Evolutionary conservation across 2,888 invertebrate genomes (phyloP).

Genomic region (Romanomermis culicivorax): DNA sequence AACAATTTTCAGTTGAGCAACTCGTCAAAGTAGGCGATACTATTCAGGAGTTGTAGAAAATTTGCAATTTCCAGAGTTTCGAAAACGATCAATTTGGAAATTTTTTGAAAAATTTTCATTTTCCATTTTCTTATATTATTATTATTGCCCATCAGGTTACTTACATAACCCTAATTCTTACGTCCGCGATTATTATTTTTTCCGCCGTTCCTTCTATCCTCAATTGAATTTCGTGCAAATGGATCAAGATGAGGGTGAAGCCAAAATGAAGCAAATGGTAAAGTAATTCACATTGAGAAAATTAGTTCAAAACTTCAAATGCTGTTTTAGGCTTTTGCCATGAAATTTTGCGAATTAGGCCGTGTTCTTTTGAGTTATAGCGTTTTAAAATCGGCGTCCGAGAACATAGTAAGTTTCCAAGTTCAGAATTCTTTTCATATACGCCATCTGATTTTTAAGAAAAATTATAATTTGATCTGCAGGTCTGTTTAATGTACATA

Average conservation of each 20-base stretch:
- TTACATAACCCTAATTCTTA: constrained; percentile 85
- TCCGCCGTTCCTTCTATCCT: constrained; percentile 89
- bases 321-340: constrained; percentile 44
- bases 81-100: neutral
- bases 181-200: constrained; percentile 82
- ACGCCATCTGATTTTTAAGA: no score
- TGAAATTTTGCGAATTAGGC: constrained; percentile 90
- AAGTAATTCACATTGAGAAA: neutral
- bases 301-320: neutral
- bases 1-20: neutral
- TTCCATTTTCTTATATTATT: neutral
- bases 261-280: constrained; percentile 41
- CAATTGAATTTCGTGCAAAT: constrained; percentile 78
- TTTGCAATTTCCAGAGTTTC: neutral
- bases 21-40: no score
- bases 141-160: constrained; percentile 45
- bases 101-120: neutral
- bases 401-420: constrained; percentile 20
- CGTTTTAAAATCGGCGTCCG: constrained; percentile 30
- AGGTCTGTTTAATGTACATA: no score
- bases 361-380: constrained; percentile 43
- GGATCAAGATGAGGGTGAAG: constrained; percentile 71
- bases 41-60: no score
- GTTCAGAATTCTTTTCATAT: no score
- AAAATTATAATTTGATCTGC: no score